These are phyloP conservation scores for Drosophila anceps DNA, from an alignment of 2,888 invertebrate genomes.

Conservation along the genomic window DNA sequence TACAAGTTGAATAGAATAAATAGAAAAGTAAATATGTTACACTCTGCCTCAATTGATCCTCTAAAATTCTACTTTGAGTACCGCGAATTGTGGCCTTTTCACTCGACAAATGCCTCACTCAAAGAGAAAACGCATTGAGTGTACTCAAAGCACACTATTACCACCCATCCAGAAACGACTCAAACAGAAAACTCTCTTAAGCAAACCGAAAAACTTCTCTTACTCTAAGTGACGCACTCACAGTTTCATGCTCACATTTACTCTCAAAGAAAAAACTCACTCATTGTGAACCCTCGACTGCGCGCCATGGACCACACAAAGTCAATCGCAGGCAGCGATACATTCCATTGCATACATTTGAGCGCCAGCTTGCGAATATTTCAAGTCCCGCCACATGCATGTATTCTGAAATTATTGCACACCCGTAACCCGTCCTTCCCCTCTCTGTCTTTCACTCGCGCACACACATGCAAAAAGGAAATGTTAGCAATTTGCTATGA, in stretches of 20 bases:
- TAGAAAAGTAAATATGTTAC: background rate
- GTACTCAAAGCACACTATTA: background rate
- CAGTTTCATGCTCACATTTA: background rate
- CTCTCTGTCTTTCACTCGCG: background rate
- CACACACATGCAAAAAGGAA: constrained; percentile 41
- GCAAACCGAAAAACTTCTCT: background rate
- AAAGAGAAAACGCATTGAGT: background rate
- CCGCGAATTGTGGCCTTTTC: background rate
- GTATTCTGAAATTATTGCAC: constrained; percentile 59
- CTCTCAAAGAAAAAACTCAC: constrained; percentile 3
- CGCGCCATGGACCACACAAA: constrained; percentile 1
- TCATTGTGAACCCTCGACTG: constrained; percentile 1
- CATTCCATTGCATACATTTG: constrained; percentile 43
- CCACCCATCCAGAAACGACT: background rate
- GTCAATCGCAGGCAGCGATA: background rate
- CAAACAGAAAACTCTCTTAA: constrained; percentile 5
- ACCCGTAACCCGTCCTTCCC: background rate
- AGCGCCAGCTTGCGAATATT: constrained; percentile 53
- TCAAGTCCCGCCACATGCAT: constrained; percentile 44
- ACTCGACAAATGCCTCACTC: background rate
- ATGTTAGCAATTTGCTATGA: constrained; percentile 68
- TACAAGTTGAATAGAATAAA: background rate
- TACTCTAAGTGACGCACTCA: background rate
- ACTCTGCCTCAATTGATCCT: background rate
- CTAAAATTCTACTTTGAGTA: background rate